Conservation (phyloP, 1,140 invertebrate genomes). For the Lycorma delicatula region DNA sequence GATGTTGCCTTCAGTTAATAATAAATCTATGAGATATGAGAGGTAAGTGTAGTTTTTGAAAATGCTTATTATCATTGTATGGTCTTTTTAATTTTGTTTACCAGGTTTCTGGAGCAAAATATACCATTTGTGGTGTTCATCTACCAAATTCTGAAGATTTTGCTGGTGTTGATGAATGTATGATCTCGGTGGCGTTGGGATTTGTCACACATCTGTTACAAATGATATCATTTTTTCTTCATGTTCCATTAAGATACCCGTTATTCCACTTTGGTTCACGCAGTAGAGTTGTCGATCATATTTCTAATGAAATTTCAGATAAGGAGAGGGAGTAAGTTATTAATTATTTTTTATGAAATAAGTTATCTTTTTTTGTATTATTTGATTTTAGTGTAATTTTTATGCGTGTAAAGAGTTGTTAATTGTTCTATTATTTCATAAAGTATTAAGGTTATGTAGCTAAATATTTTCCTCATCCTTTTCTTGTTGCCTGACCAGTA, state of each 20-base stretch:
- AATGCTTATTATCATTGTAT: no score
- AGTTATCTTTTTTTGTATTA: no score
- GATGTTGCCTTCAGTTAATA: no score
- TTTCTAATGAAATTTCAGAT: conserved; percentile 58
- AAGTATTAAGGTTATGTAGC: no score
- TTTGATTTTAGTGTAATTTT: no score
- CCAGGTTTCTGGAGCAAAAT: conserved; percentile 46
- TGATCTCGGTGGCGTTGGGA: conserved; percentile 66
- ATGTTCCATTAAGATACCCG: conserved; percentile 71
- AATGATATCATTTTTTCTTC: conserved; percentile 71
- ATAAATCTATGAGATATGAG: no score
- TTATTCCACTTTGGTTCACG: conserved; percentile 65
- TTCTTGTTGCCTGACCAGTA: no score
- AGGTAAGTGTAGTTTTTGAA: no score
- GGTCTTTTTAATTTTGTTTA: conserved; percentile 24
- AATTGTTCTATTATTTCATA: no score
- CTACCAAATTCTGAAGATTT: conserved; percentile 65
- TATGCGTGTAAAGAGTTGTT: no score
- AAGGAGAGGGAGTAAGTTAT: conserved; percentile 65
- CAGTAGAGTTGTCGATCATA: conserved; percentile 66
- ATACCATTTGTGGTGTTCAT: conserved; percentile 58
- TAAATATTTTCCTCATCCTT: no score
- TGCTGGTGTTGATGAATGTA: conserved; percentile 49
- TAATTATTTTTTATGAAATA: no score
- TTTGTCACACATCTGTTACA: conserved; percentile 69